Evolutionary conservation across 1,140 invertebrate species (phyloP).

Genomic region (Psilanteris sp.): DNA sequence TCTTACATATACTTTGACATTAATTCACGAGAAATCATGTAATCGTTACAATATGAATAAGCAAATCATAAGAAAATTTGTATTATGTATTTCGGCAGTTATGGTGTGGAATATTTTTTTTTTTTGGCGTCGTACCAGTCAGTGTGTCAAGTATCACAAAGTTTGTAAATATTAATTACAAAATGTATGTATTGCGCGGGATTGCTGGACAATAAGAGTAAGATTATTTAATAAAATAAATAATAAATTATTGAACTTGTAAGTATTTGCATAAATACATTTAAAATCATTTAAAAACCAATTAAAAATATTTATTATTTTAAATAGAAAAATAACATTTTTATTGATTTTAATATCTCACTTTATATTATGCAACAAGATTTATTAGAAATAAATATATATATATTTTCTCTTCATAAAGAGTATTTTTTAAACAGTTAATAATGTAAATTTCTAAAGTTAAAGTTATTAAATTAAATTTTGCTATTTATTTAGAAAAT

Average conservation of each 20-base stretch:
- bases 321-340: too few species aligned
- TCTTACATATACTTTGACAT: conserved; percentile 8
- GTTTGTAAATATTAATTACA: conserved; percentile 56
- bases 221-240: conserved; percentile 52
- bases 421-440: too few species aligned
- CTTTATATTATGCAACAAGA: too few species aligned
- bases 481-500: too few species aligned
- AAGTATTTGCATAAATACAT: neutral
- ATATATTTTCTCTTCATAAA: too few species aligned
- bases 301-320: too few species aligned
- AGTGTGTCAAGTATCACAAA: conserved; percentile 14
- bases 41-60: conserved; percentile 19
- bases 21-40: conserved; percentile 12
- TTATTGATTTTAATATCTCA: too few species aligned
- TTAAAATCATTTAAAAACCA: too few species aligned
- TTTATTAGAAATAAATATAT: too few species aligned
- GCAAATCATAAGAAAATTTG: too few species aligned
- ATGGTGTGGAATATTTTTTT: conserved; percentile 15
- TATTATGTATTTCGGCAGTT: conserved; percentile 22
- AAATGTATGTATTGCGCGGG: conserved; percentile 54
- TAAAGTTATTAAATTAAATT: too few species aligned
- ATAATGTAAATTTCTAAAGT: too few species aligned
- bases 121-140: conserved; percentile 10
- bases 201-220: conserved; percentile 56
- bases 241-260: conserved; percentile 36